Evolutionary conservation across 2,113 vertebrate genomes (phyloP).

Genomic region (Trichechus manatus): DNA sequence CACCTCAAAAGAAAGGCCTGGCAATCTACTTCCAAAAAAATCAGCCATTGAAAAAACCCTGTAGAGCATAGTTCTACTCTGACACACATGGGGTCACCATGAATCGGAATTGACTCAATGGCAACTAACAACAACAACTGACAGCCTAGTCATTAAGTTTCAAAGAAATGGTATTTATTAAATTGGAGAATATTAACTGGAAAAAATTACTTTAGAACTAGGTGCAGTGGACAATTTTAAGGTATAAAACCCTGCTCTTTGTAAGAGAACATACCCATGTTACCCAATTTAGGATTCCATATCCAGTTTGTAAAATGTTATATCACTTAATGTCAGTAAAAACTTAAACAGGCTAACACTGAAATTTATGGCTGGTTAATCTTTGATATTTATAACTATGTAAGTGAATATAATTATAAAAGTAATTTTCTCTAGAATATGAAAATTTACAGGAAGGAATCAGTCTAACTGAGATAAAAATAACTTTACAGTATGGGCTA

Average conservation of each 20-base stretch:
- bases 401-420: slow-evolving; percentile 27
- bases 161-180: slow-evolving; percentile 10
- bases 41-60: neutral
- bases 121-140: neutral
- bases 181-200: neutral
- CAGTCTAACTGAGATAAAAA: neutral
- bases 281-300: neutral
- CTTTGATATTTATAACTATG: slow-evolving; percentile 37
- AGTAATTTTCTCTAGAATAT: slow-evolving; percentile 21
- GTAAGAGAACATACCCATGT: neutral
- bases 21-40: neutral
- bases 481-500: neutral
- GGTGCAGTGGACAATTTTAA: neutral
- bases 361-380: slow-evolving; percentile 9
- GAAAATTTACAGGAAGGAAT: neutral
- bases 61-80: neutral
- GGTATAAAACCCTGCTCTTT: slow-evolving; percentile 15
- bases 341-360: neutral
- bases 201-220: slow-evolving; percentile 19
- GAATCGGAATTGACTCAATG: neutral
- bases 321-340: neutral
- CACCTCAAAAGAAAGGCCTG: neutral
- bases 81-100: neutral
- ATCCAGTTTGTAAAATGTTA: slow-evolving; percentile 20
- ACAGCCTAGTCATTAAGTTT: neutral